Conservation (phyloP, 2,888 invertebrate genomes). For the Pseudococcus jackbeardsleyi region DNA sequence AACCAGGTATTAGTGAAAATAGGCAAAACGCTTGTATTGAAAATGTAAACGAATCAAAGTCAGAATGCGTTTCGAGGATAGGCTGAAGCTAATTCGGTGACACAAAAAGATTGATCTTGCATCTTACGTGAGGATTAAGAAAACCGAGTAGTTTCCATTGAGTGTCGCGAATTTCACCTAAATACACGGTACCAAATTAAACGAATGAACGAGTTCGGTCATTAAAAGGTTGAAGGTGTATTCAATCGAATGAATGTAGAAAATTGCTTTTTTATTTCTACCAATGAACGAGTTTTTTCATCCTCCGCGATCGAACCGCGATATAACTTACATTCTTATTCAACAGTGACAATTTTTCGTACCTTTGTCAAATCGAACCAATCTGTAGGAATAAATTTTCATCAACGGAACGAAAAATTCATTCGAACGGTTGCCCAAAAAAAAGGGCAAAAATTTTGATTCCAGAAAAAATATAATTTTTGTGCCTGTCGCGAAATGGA, state of each 20-base stretch:
- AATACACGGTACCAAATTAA: neutral
- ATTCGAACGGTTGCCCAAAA: neutral
- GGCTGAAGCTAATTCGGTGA: constrained; percentile 29
- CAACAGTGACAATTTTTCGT: neutral
- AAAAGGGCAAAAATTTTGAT: neutral
- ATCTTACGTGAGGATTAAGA: neutral
- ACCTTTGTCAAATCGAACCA: neutral
- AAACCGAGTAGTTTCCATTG: neutral
- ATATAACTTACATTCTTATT: constrained; percentile 11
- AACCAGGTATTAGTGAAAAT: neutral
- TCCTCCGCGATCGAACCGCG: neutral
- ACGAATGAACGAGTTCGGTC: neutral
- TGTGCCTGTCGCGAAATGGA: constrained; percentile 11
- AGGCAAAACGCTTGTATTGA: constrained; percentile 3
- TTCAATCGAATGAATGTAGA: constrained; percentile 23
- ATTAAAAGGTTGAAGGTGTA: constrained; percentile 1
- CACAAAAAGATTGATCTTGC: constrained; percentile 43
- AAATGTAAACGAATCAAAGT: constrained; percentile 21
- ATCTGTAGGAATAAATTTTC: neutral
- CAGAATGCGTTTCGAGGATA: neutral
- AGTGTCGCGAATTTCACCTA: neutral
- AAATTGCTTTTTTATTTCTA: constrained; percentile 31
- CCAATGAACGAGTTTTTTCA: neutral
- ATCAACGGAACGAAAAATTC: neutral
- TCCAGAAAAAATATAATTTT: neutral